Percentiles rank a stretch among this genome's conserved stretches.
phyloP scores from a whole-genome alignment of 2,113 vertebrate genomes.

The Lasiurus cinereus region DNA sequence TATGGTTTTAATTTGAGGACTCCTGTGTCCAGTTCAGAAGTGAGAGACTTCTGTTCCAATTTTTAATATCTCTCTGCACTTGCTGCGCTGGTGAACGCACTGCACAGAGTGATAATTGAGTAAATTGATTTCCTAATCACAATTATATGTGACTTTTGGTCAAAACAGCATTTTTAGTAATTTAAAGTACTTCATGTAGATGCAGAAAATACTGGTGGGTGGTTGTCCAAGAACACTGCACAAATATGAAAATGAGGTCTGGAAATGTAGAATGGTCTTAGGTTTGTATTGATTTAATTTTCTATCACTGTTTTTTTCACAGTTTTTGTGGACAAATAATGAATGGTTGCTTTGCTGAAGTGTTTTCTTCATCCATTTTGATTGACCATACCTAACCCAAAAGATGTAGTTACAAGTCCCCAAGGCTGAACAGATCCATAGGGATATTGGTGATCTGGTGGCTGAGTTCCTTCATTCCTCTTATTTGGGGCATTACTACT shows the following conservation, averaged over 20 bases:
- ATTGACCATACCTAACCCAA: not conserved
- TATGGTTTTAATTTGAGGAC: constrained; percentile 79
- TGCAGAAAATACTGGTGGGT: constrained; percentile 39
- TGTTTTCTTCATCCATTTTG: constrained; percentile 56
- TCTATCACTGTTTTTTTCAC: constrained; percentile 62
- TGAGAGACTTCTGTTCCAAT: constrained; percentile 56
- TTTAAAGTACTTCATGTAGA: constrained; percentile 23
- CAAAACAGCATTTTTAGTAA: constrained; percentile 66
- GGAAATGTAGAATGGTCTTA: constrained; percentile 58
- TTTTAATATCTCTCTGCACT: constrained; percentile 62
- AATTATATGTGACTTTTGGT: constrained; percentile 38
- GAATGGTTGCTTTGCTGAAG: constrained; percentile 71
- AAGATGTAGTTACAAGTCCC: not conserved
- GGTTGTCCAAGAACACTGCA: constrained; percentile 32
- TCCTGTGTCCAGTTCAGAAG: constrained; percentile 73
- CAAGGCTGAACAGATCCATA: not conserved
- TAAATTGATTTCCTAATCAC: constrained; percentile 47
- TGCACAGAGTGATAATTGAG: constrained; percentile 69
- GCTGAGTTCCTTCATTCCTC: not conserved
- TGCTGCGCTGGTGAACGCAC: not conserved
- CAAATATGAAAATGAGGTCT: constrained; percentile 58
- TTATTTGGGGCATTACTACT: not conserved
- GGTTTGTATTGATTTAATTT: constrained; percentile 70
- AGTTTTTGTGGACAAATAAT: constrained; percentile 64
- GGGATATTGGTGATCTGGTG: not conserved